Base-by-base conservation (phyloP, 2,888 invertebrate species). In the Chaetoderma sp. region DNA sequence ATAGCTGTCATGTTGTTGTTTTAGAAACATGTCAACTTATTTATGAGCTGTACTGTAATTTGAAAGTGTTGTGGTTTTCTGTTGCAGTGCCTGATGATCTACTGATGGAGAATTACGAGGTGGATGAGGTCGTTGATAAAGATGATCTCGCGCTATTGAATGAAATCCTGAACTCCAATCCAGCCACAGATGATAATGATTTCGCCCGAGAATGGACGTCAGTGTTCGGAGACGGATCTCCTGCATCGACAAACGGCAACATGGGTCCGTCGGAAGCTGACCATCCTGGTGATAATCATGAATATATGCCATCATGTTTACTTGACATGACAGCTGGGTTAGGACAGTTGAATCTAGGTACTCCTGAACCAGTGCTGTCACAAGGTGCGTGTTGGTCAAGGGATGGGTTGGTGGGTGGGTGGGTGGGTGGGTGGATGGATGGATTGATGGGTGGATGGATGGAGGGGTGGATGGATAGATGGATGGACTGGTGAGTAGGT, bases 61-160 rank as follows among this genome's bases (percentile, higher is more conserved):
- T n/a, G n/a, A n/a, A n/a, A n/a, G n/a, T n/a, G n/a, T n/a, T n/a
- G n/a, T n/a, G n/a, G n/a, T 18, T n/a, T 23, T 8, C 42, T 25
- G 36, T 71, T 72, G 36, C 69, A 77, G 77, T 70, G 60, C 67
- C 72, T n/a, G 73, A 74, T 66, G 86, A 87, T 70, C 77, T 87
- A 50, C 74, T 88, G 45, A 78, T 83, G 23, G 85, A 84, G 23
- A 79, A 84, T 54, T 65, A 80, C 39, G 82, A 82, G 54, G 67
- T 72, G 18, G 82, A 83, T 39, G 86, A 86, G 63, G n/a, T n/a
- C n/a, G 60, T 75, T 2, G 86, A 87, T 55, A 86, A 85, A 69
- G 87, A 87, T 75, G 87, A 88, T 70, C 80, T 87, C 77, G 78
- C 83, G 4, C 76, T 88, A 56, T 77, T 88, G 59, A 86, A 86